These are phyloP conservation scores for Diploscapter pachys DNA, from an alignment of 1,140 invertebrate species.

Conservation along the genomic window DNA sequence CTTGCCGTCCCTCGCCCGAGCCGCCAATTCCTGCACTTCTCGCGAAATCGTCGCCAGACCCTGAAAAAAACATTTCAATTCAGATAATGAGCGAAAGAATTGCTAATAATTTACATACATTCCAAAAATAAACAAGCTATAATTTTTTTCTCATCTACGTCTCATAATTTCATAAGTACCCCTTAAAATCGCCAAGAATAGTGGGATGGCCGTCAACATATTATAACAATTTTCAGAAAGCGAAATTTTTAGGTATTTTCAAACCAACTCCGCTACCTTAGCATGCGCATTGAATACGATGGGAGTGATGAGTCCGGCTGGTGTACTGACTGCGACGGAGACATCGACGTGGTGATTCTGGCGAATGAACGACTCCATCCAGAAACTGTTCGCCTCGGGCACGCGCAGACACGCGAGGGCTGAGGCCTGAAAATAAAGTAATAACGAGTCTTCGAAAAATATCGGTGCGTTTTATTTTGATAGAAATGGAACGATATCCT, in stretches of 20 bases:
- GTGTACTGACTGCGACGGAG: conserved; percentile 91
- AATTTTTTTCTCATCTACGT: not conserved
- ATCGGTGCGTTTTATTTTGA: no score
- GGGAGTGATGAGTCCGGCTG: conserved; percentile 90
- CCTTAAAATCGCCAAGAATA: not conserved
- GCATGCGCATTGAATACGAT: conserved; percentile 89
- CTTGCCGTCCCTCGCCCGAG: conserved; percentile 86
- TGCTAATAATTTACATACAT: conserved; percentile 18
- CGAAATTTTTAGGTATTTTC: not conserved
- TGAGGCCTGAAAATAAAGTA: conserved; percentile 62
- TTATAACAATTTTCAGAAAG: not conserved
- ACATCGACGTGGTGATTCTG: conserved; percentile 92
- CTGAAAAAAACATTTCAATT: conserved; percentile 47
- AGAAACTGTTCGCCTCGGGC: conserved; percentile 89
- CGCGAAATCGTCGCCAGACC: conserved; percentile 82
- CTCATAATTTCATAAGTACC: conserved; percentile 13
- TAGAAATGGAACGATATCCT: no score
- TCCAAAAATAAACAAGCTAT: conserved; percentile 6
- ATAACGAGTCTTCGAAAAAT: no score
- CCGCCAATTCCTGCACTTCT: conserved; percentile 79
- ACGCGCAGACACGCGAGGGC: conserved; percentile 85
- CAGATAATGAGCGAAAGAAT: conserved; percentile 12
- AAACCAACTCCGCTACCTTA: conserved; percentile 64
- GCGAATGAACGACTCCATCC: conserved; percentile 89
- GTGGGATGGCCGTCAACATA: no score